Percentiles rank a stretch among this genome's conserved stretches.
Conservation (phyloP, 2,888 invertebrate species). For the Esperia sulphurella region DNA sequence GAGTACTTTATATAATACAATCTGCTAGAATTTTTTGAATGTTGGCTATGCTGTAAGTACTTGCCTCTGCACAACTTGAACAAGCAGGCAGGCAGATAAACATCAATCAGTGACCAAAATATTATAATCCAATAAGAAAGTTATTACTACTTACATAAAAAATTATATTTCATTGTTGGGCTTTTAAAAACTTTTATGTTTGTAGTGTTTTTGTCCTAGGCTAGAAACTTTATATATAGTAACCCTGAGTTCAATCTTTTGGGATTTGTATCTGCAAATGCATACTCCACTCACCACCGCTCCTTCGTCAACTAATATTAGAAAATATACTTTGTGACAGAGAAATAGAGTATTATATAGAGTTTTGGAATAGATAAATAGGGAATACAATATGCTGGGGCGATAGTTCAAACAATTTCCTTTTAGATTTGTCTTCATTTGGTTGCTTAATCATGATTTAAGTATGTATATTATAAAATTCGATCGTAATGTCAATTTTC, state of each 20-base stretch:
- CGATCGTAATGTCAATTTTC: no score
- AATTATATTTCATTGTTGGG: no score
- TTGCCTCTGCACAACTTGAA: no score
- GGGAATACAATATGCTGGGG: conserved; percentile 53
- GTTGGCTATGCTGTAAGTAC: no score
- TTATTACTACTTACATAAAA: no score
- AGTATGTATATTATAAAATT: no score
- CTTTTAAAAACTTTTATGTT: no score
- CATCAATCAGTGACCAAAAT: no score
- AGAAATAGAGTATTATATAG: conserved; percentile 17
- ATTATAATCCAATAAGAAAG: no score
- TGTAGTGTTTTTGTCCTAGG: conserved; percentile 1
- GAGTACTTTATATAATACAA: no score
- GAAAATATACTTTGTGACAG: conserved; percentile 33
- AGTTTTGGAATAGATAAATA: conserved; percentile 10
- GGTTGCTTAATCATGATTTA: conserved; percentile 34
- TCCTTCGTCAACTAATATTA: conserved; percentile 13
- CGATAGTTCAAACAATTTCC: conserved; percentile 68
- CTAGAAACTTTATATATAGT: not conserved
- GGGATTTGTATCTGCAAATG: conserved; percentile 55
- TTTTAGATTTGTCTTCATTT: conserved; percentile 66
- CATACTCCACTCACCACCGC: conserved; percentile 20
- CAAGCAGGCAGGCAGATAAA: no score
- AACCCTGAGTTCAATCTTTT: conserved; percentile 53
- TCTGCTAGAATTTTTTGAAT: no score